These are phyloP conservation scores for Brachionus rubens DNA, from an alignment of 1,140 invertebrate species.

Conservation along the genomic window DNA sequence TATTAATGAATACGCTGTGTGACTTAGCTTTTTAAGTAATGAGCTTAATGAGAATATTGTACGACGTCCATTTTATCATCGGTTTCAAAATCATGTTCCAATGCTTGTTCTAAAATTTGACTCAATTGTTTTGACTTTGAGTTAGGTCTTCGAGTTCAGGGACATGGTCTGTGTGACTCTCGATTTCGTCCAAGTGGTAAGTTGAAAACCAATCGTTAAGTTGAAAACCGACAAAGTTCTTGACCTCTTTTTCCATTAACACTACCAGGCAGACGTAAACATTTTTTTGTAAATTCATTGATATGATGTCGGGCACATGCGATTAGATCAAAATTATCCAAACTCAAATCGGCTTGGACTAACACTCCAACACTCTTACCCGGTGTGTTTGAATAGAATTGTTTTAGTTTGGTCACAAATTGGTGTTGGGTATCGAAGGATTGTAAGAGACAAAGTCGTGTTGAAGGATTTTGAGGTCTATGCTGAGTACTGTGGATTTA, in stretches of 20 bases:
- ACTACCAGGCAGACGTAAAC: conserved; percentile 50
- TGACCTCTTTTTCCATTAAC: conserved; percentile 51
- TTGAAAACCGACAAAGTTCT: conserved; percentile 54
- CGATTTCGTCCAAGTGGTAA: conserved; percentile 45
- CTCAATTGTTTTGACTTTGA: background rate
- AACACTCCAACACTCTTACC: conserved; percentile 49
- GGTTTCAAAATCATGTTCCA: background rate
- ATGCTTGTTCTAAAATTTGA: background rate
- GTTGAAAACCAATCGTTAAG: background rate
- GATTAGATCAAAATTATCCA: conserved; percentile 51
- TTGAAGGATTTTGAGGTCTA: conserved; percentile 28
- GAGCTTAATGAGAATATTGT: background rate
- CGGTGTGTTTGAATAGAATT: conserved; percentile 5
- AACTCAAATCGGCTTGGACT: conserved; percentile 55
- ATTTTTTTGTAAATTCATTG: conserved; percentile 48
- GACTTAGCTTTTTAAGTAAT: background rate
- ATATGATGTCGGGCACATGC: conserved; percentile 52
- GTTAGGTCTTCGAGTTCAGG: background rate
- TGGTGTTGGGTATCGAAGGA: conserved; percentile 50
- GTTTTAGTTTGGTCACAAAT: conserved; percentile 47
- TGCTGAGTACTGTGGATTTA: conserved; percentile 37
- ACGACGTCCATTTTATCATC: background rate
- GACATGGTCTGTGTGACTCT: background rate
- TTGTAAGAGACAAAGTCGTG: conserved; percentile 42
- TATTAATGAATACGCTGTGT: conserved; percentile 17